A percentile compares a stretch with the other conserved stretches of the same genome.
phyloP scores from a whole-genome alignment of 2,888 invertebrate species.

The Trachelus tabidus region DNA sequence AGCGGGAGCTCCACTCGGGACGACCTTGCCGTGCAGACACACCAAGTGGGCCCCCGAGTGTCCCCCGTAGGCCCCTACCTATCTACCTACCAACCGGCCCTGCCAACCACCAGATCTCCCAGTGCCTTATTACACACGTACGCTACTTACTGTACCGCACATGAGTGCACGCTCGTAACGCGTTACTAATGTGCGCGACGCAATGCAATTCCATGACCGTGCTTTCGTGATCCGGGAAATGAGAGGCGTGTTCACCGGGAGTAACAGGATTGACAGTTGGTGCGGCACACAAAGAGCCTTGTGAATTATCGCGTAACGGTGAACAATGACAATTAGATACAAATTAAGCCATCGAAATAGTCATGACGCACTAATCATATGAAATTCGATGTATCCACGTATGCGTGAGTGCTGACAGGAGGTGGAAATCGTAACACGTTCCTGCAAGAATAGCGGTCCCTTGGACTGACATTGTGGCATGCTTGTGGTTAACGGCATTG shows the following conservation, averaged over 20 bases:
- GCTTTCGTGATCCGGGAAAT: background rate
- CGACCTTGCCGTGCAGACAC: slow-evolving; percentile 33
- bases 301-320: background rate
- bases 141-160: slow-evolving; percentile 30
- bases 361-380: background rate
- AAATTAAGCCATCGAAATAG: background rate
- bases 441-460: background rate
- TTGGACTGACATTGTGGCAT: background rate
- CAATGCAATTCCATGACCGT: slow-evolving; percentile 6
- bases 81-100: background rate
- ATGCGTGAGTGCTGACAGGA: background rate
- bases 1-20: slow-evolving; percentile 25
- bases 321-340: background rate
- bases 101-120: slow-evolving; percentile 30
- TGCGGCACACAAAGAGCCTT: background rate
- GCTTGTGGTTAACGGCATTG: background rate
- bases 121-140: slow-evolving; percentile 50
- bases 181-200: slow-evolving; percentile 19
- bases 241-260: background rate
- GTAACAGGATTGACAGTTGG: background rate
- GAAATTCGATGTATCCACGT: background rate
- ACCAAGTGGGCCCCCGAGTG: slow-evolving; percentile 4
- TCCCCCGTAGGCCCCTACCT: background rate
- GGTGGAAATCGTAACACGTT: background rate
- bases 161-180: slow-evolving; percentile 19